Evolutionary conservation across 2,888 invertebrate species (phyloP).

Genomic region (Drepana falcataria): DNA sequence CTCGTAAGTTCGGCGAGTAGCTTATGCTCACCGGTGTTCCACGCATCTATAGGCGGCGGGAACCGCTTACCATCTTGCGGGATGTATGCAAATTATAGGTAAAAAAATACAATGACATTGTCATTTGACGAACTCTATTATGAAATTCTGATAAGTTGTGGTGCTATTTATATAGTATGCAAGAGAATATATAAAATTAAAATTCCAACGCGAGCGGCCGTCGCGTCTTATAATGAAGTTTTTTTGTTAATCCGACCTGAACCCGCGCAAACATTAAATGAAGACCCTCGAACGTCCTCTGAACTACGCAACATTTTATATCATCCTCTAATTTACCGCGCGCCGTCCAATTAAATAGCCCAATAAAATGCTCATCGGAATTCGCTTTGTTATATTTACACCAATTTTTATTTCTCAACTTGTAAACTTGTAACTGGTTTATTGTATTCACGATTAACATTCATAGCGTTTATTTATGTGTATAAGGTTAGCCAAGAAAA

Average conservation of each 20-base stretch:
- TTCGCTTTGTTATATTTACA: conserved; percentile 25
- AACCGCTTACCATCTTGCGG: too few species aligned
- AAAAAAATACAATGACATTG: too few species aligned
- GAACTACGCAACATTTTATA: conserved; percentile 38
- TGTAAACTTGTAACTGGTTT: not conserved
- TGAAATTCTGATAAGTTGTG: too few species aligned
- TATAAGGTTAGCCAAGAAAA: not conserved
- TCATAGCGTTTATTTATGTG: not conserved
- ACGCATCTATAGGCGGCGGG: too few species aligned
- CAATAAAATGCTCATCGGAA: conserved; percentile 47
- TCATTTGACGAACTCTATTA: too few species aligned
- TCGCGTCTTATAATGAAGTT: conserved; percentile 31
- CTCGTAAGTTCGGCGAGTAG: too few species aligned
- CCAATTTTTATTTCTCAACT: conserved; percentile 1
- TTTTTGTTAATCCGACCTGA: conserved; percentile 43
- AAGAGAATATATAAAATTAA: not conserved
- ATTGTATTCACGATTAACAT: too few species aligned
- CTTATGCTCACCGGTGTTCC: too few species aligned
- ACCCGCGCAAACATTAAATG: conserved; percentile 43
- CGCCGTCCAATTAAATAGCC: conserved; percentile 60
- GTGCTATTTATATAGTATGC: too few species aligned
- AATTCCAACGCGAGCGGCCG: conserved; percentile 7
- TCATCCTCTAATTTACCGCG: conserved; percentile 61
- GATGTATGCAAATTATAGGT: too few species aligned
- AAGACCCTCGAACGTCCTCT: conserved; percentile 43